phyloP scores from a whole-genome alignment of 2,888 invertebrate species.

The Alsophila aescularia region DNA sequence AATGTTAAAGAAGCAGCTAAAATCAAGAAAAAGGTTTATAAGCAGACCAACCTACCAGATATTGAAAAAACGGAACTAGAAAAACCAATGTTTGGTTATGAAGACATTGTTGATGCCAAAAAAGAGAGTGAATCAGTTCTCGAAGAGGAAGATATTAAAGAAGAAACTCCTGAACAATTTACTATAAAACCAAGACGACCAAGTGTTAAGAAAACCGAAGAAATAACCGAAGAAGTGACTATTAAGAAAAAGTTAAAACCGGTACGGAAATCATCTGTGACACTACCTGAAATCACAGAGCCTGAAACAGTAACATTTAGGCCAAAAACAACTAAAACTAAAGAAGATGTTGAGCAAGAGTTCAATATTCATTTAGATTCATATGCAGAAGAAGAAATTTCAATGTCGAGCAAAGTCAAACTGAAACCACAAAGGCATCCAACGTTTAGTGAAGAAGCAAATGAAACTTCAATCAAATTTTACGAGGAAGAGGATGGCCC shows the following conservation, averaged over 20 bases:
- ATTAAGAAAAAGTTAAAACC: constrained; percentile 90
- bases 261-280: constrained; percentile 86
- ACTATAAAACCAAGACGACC: constrained; percentile 70
- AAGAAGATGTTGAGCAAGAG: constrained; percentile 95
- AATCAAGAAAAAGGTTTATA: constrained; percentile 84
- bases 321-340: constrained; percentile 89
- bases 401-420: constrained; percentile 93
- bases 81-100: constrained; percentile 79
- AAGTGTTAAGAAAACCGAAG: constrained; percentile 77
- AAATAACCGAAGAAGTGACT: constrained; percentile 86
- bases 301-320: constrained; percentile 92
- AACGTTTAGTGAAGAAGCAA: constrained; percentile 90
- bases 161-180: constrained; percentile 70
- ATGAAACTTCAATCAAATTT: constrained; percentile 89
- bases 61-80: constrained; percentile 84
- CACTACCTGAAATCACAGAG: constrained; percentile 89
- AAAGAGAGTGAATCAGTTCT: constrained; percentile 51
- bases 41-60: constrained; percentile 83
- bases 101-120: constrained; percentile 71
- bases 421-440: constrained; percentile 89
- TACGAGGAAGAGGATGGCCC: constrained; percentile 78
- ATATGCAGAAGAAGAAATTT: constrained; percentile 94
- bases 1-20: constrained; percentile 88
- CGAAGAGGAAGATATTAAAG: constrained; percentile 48
- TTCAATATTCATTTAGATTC: constrained; percentile 94